These are phyloP conservation scores for Arvicanthis niloticus DNA, from an alignment of 2,113 vertebrate genomes.

Conservation along the genomic window DNA sequence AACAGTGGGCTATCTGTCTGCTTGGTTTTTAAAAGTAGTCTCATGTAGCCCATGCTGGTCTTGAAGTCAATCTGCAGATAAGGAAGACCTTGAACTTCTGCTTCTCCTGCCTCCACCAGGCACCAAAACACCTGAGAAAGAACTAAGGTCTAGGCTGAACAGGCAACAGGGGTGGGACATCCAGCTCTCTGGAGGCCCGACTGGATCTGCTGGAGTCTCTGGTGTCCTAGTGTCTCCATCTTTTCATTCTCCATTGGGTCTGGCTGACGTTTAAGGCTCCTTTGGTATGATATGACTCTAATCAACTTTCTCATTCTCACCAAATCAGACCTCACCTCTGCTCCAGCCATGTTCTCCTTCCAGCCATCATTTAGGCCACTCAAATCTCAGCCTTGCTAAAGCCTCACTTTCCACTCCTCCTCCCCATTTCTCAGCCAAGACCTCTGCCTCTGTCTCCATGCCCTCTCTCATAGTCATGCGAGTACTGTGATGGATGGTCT, in stretches of 20 bases:
- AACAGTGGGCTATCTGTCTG: background rate
- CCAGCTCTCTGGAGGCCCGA: background rate
- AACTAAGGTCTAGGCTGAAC: background rate
- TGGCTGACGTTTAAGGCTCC: background rate
- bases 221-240: background rate
- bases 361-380: background rate
- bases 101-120: background rate
- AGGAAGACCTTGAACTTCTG: background rate
- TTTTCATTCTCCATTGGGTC: background rate
- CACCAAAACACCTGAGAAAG: background rate
- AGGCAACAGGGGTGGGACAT: background rate
- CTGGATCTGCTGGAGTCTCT: background rate
- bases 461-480: background rate
- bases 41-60: background rate
- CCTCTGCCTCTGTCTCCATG: background rate
- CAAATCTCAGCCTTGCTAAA: background rate
- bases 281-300: background rate
- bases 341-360: background rate
- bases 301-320: background rate
- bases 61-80: background rate
- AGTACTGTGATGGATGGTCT: background rate
- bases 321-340: background rate
- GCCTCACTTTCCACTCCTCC: too few relatives aligned
- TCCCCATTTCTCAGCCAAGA: background rate
- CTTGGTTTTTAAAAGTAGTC: background rate